phyloP scores from a whole-genome alignment of 53 echinoderm and acorn worm genomes.

The Patiria pectinifera region DNA sequence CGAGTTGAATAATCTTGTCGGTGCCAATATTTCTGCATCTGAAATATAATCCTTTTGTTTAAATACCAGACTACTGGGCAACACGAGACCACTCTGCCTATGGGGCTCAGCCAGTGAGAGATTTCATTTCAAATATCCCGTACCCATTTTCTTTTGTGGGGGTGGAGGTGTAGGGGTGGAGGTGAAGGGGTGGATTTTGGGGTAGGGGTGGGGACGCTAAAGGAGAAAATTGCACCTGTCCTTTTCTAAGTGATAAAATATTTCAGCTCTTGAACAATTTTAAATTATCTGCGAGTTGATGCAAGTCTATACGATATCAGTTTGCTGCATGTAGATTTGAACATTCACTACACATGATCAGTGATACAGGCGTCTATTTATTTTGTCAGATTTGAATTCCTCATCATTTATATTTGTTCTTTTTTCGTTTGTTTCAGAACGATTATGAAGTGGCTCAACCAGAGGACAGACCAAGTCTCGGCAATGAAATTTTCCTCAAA shows the following conservation, averaged over 20 bases:
- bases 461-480: conserved; percentile 71
- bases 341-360: not conserved
- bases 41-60: conserved; percentile 3
- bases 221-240: too few species aligned
- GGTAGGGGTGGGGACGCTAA: too few species aligned
- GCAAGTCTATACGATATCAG: not conserved
- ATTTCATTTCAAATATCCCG: conserved; percentile 2
- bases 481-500: conserved; percentile 85
- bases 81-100: not conserved
- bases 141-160: not conserved
- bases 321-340: not conserved
- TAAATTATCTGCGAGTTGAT: too few species aligned
- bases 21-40: not conserved
- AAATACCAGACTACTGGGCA: conserved; percentile 17
- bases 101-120: not conserved
- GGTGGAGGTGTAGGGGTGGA: not conserved
- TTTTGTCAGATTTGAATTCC: not conserved
- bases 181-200: not conserved
- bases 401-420: not conserved
- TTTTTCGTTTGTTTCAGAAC: conserved; percentile 69
- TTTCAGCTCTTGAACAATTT: too few species aligned
- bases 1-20: not conserved
- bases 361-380: not conserved
- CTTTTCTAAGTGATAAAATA: too few species aligned
- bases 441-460: conserved; percentile 84